Evolutionary conservation across 2,113 vertebrate genomes (phyloP).

Genomic region (Hemibagrus wyckioides): DNA sequence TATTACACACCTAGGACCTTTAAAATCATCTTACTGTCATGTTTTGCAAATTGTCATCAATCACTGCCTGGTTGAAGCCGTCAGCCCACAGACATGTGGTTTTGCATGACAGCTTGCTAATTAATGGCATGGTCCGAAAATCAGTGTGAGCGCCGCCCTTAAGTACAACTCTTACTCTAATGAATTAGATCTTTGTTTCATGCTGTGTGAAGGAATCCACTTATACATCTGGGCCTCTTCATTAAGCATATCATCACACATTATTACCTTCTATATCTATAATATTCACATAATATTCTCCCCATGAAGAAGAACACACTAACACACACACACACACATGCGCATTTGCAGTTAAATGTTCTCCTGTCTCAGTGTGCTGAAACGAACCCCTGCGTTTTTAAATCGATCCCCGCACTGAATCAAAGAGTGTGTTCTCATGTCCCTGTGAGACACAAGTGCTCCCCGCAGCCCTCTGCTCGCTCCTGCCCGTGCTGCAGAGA

Average conservation of each 20-base stretch:
- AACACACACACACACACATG: not conserved
- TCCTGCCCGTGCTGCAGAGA: not conserved
- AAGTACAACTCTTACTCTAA: conserved; percentile 47
- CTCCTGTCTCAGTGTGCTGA: conserved; percentile 21
- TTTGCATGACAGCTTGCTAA: conserved; percentile 38
- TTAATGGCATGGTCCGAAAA: conserved; percentile 52
- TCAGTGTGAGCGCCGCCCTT: conserved; percentile 49
- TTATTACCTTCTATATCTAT: conserved; percentile 20
- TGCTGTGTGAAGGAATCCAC: conserved; percentile 14
- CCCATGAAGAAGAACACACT: not conserved
- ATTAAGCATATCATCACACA: conserved; percentile 23
- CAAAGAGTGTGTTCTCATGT: conserved; percentile 37
- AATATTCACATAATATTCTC: not conserved
- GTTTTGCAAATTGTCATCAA: not conserved
- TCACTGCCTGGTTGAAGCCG: not conserved
- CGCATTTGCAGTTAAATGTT: conserved; percentile 7
- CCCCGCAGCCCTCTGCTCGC: conserved; percentile 31
- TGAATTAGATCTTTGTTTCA: conserved; percentile 43
- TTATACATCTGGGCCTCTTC: conserved; percentile 21
- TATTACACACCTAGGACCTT: not conserved
- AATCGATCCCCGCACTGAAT: conserved; percentile 46
- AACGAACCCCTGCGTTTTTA: conserved; percentile 34
- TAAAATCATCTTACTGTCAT: not conserved
- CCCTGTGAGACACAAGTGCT: conserved; percentile 25
- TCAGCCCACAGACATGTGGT: conserved; percentile 34